Conservation (phyloP, 2,797 vertebrate species). For the Atherinosoma microstoma region DNA sequence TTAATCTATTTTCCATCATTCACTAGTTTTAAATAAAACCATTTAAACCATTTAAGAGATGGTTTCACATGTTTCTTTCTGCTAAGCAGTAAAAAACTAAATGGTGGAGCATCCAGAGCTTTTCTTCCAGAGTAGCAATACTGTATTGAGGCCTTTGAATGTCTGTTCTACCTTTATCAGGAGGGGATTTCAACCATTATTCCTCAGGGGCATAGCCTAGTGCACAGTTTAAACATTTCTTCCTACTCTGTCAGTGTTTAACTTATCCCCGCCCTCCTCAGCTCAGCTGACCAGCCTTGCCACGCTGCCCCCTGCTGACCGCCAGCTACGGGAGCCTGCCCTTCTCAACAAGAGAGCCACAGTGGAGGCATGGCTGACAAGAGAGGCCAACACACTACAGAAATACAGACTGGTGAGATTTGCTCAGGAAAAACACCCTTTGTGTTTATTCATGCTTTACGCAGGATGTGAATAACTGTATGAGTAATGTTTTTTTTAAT, state of each 20-base stretch:
- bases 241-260: constrained; percentile 5
- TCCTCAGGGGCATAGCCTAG: not conserved
- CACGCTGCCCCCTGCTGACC: constrained; percentile 89
- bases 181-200: constrained; percentile 33
- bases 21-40: not conserved
- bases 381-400: constrained; percentile 97
- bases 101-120: constrained; percentile 3
- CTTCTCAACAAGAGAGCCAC: constrained; percentile 94
- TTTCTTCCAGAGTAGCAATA: constrained; percentile 1
- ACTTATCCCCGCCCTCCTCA: constrained; percentile 58
- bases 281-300: constrained; percentile 92
- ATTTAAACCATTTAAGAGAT: not conserved
- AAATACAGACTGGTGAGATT: constrained; percentile 93
- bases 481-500: too few relatives aligned
- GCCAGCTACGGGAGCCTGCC: constrained; percentile 88
- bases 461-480: not conserved
- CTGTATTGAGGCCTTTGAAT: not conserved
- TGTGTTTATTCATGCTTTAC: not conserved
- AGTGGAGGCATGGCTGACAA: constrained; percentile 93
- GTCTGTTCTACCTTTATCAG: not conserved
- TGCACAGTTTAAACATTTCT: constrained; percentile 15
- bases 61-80: not conserved
- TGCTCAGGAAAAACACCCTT: not conserved
- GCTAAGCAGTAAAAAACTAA: constrained; percentile 9
- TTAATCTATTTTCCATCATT: not conserved